Percentiles rank a stretch among this genome's conserved stretches.
These are phyloP conservation scores for Torymus tubicola DNA, from an alignment of 2,888 invertebrate genomes.

Conservation along the genomic window DNA sequence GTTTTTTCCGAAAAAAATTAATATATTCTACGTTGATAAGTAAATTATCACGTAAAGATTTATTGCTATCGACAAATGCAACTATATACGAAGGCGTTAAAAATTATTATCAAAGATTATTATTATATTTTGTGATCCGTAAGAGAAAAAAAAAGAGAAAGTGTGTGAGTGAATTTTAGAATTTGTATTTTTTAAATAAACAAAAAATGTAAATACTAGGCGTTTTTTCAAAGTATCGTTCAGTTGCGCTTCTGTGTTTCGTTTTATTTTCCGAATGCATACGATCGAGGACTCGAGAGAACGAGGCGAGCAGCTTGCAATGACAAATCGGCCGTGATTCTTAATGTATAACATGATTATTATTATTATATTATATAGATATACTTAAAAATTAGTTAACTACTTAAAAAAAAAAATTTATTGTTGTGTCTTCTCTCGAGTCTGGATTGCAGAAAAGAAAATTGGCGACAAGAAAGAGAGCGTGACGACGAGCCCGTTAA, in stretches of 20 bases:
- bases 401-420: background rate
- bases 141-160: slow-evolving; percentile 10
- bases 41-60: slow-evolving; percentile 44
- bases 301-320: background rate
- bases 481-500: background rate
- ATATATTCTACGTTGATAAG: slow-evolving; percentile 12
- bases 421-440: background rate
- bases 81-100: slow-evolving; percentile 31
- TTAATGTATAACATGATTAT: too few species aligned
- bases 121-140: slow-evolving; percentile 50
- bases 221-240: slow-evolving; percentile 27
- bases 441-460: background rate
- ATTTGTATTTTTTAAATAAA: slow-evolving; percentile 50
- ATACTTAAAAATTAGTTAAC: too few species aligned
- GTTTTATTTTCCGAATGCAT: slow-evolving; percentile 1
- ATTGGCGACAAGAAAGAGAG: background rate
- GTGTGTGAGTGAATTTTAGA: slow-evolving; percentile 22
- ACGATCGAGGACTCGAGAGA: background rate
- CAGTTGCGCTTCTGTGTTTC: slow-evolving; percentile 41
- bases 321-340: background rate
- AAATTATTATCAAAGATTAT: slow-evolving; percentile 42
- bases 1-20: too few species aligned
- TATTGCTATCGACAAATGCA: slow-evolving; percentile 28
- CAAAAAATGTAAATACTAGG: slow-evolving; percentile 47
- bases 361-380: background rate